These are phyloP conservation scores for Bombus picipes DNA, from an alignment of 1,140 invertebrate genomes.

Conservation along the genomic window DNA sequence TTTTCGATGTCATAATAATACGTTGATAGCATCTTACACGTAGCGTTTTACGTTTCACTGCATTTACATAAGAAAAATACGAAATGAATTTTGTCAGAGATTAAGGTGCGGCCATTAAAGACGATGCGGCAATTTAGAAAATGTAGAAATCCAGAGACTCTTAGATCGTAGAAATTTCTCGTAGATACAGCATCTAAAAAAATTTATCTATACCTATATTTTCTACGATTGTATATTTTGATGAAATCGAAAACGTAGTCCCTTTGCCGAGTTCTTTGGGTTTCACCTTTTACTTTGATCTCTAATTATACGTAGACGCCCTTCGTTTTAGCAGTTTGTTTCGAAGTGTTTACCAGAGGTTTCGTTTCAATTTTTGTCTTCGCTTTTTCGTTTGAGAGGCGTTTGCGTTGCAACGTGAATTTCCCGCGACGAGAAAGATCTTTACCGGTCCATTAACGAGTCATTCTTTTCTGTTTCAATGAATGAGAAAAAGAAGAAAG, in stretches of 20 bases:
- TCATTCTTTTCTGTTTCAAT: not conserved
- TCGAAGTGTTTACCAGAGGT: not conserved
- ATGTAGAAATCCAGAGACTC: not conserved
- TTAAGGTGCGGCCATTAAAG: too few species aligned
- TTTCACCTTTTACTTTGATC: not conserved
- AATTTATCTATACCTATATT: not conserved
- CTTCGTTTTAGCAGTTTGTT: not conserved
- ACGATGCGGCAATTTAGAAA: not conserved
- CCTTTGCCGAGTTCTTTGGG: not conserved
- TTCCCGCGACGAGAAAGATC: not conserved
- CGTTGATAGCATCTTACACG: too few species aligned
- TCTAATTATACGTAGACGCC: not conserved
- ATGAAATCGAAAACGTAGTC: not conserved
- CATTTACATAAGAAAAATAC: too few species aligned
- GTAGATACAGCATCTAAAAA: too few species aligned
- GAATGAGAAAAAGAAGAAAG: not conserved
- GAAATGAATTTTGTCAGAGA: too few species aligned
- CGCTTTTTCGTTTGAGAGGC: too few species aligned
- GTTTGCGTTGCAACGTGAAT: not conserved
- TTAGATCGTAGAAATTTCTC: too few species aligned
- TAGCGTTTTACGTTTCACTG: too few species aligned
- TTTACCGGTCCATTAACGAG: conserved; percentile 1
- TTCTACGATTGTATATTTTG: not conserved
- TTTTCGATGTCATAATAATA: not conserved
- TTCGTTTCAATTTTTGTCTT: not conserved